These are phyloP conservation scores for Goniozus legneri DNA, from an alignment of 1,140 invertebrate genomes.

Conservation along the genomic window DNA sequence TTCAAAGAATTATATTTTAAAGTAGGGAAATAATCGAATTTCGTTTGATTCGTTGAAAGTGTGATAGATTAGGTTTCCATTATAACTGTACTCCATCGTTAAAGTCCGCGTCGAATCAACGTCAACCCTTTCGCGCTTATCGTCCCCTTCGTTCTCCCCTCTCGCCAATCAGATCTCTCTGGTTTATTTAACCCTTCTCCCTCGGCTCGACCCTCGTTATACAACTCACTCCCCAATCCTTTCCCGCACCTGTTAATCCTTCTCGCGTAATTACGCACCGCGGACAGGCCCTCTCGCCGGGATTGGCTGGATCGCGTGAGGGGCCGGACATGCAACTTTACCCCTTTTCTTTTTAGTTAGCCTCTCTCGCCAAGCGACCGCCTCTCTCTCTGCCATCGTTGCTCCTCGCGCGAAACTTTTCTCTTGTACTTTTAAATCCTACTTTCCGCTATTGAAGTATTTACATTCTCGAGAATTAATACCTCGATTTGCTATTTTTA, in stretches of 20 bases:
- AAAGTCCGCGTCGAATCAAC: too few relatives aligned
- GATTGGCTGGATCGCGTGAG: slow-evolving; percentile 32
- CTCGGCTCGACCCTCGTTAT: slow-evolving; percentile 8
- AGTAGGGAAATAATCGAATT: too few relatives aligned
- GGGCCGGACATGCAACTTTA: slow-evolving; percentile 19
- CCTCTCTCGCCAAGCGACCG: neutral
- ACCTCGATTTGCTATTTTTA: too few relatives aligned
- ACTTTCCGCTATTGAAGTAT: too few relatives aligned
- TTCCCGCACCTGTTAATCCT: slow-evolving; percentile 36
- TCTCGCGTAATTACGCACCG: slow-evolving; percentile 39
- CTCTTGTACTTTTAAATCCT: too few relatives aligned
- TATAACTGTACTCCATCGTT: too few relatives aligned
- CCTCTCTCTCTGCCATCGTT: too few relatives aligned
- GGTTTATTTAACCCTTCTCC: slow-evolving; percentile 43
- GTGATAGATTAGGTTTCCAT: too few relatives aligned
- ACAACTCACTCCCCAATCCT: slow-evolving; percentile 18
- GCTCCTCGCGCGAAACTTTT: too few relatives aligned
- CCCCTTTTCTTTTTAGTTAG: slow-evolving; percentile 5
- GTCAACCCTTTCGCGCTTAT: slow-evolving; percentile 14
- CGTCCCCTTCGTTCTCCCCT: slow-evolving; percentile 9
- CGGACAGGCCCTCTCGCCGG: slow-evolving; percentile 24
- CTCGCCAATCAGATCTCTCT: slow-evolving; percentile 29
- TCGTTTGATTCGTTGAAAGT: too few relatives aligned
- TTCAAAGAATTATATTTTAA: too few relatives aligned
- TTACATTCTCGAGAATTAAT: too few relatives aligned